phyloP scores from a whole-genome alignment of 2,113 vertebrate species.

The Galbula dea region DNA sequence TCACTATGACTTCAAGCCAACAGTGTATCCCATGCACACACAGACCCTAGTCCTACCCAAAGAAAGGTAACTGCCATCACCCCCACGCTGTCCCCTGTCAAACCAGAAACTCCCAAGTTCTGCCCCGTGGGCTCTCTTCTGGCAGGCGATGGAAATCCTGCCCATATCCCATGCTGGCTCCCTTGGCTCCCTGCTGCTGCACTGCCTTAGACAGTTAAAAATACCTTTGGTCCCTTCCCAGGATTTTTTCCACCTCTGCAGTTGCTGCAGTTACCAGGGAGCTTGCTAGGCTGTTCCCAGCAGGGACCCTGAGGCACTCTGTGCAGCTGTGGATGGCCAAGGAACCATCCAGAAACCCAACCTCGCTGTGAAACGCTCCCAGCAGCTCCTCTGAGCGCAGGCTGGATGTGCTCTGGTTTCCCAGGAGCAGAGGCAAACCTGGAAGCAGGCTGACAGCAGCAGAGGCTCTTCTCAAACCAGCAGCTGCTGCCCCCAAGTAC shows the following conservation, averaged over 20 bases:
- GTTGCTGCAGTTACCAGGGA: not conserved
- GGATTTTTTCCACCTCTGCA: not conserved
- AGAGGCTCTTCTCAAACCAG: not conserved
- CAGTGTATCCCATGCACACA: not conserved
- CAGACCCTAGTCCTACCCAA: too few species aligned
- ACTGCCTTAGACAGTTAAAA: not conserved
- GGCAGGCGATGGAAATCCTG: not conserved
- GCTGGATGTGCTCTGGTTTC: not conserved
- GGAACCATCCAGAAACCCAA: accelerated
- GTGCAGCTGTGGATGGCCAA: not conserved
- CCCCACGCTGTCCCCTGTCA: not conserved
- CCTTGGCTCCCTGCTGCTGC: not conserved
- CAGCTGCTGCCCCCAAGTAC: not conserved
- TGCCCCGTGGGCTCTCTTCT: not conserved
- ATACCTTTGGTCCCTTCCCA: not conserved
- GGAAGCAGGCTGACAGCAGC: not conserved
- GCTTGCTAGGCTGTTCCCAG: not conserved
- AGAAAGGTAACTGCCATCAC: not conserved
- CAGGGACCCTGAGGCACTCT: not conserved
- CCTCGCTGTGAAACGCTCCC: accelerated
- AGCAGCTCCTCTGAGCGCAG: not conserved
- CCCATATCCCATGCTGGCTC: not conserved
- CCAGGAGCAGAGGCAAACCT: not conserved
- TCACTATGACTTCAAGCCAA: not conserved
- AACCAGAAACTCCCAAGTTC: not conserved